Conservation (phyloP, 2,113 vertebrate genomes). For the Spea multiplicata region DNA sequence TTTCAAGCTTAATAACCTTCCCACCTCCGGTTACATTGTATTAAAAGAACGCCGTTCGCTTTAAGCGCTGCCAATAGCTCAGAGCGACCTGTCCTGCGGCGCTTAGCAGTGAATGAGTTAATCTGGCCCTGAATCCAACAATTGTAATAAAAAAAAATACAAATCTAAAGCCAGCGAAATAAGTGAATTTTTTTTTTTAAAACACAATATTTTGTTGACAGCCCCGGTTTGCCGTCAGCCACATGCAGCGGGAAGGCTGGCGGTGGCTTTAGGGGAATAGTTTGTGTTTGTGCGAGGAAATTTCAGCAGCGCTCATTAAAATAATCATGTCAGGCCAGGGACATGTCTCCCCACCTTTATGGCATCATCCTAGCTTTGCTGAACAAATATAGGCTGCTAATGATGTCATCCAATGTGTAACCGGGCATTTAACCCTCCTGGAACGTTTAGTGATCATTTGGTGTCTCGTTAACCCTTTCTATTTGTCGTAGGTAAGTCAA, state of each 20-base stretch:
- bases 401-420: conserved; percentile 14
- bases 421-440: conserved; percentile 26
- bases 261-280: conserved; percentile 30
- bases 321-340: conserved; percentile 39
- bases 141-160: no score
- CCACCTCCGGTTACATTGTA: background rate
- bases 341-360: conserved; percentile 22
- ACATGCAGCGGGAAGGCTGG: conserved; percentile 18
- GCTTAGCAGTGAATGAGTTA: background rate
- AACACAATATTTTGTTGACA: conserved; percentile 35
- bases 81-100: background rate
- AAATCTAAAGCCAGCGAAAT: conserved; percentile 15
- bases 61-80: background rate
- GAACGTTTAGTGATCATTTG: background rate
- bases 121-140: background rate
- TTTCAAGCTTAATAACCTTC: background rate
- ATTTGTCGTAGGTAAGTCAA: no score
- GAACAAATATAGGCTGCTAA: conserved; percentile 9
- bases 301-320: conserved; percentile 42
- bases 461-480: background rate
- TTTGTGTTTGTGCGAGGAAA: conserved; percentile 40
- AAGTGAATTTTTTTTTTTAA: conserved; percentile 41
- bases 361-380: conserved; percentile 24
- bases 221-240: conserved; percentile 37
- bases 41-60: background rate